These are phyloP conservation scores for Amphiduros pacificus DNA, from an alignment of 2,888 invertebrate genomes.

Conservation along the genomic window DNA sequence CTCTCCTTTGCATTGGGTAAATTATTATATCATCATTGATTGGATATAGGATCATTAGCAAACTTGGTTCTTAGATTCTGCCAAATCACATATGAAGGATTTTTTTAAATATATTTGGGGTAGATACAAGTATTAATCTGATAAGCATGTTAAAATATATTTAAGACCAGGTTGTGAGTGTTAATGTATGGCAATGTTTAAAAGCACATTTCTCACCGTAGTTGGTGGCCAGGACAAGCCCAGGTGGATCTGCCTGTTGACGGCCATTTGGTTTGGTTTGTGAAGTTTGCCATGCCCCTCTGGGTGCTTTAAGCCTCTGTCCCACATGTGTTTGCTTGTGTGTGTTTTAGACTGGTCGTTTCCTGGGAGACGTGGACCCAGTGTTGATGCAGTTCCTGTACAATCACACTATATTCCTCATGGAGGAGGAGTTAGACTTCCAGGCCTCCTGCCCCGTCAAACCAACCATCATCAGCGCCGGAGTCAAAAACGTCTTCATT, in stretches of 20 bases:
- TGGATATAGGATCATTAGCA: no score
- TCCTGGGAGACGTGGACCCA: slow-evolving; percentile 54
- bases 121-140: no score
- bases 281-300: slow-evolving; percentile 2
- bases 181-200: neutral
- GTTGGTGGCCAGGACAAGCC: neutral
- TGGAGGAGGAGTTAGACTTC: slow-evolving; percentile 45
- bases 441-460: slow-evolving; percentile 39
- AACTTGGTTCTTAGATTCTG: no score
- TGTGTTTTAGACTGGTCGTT: slow-evolving; percentile 45
- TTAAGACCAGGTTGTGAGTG: no score
- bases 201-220: neutral
- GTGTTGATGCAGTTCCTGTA: slow-evolving; percentile 46
- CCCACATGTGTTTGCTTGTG: no score
- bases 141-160: no score
- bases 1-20: no score
- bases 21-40: no score
- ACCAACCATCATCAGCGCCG: slow-evolving; percentile 37
- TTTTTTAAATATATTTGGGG: no score
- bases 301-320: neutral
- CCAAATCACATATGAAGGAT: no score
- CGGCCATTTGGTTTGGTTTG: neutral
- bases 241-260: neutral
- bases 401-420: slow-evolving; percentile 40
- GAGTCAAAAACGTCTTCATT: slow-evolving; percentile 35